Evolutionary conservation across 2,888 invertebrate genomes (phyloP), one percentile per base, ranked within the genome.

Genomic region (Tillus elongatus): DNA sequence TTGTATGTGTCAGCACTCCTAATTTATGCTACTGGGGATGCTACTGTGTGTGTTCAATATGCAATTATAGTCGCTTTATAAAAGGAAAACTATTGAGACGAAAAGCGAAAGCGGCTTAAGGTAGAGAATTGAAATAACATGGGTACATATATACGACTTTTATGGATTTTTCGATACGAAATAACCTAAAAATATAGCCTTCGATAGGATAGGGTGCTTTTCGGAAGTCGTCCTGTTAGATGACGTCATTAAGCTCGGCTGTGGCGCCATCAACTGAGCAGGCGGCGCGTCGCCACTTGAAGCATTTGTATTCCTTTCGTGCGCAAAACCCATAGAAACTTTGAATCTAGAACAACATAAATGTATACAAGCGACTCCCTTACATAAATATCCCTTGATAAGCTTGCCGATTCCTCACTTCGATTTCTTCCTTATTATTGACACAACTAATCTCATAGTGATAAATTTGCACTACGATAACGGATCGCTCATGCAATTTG

Each of bases 171-270:
- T 33, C 40, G 43, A 41, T 43, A 35, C 39, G 40, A 40, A 43
- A 45, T 42, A 44, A 42, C 37, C 31, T 36, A 39, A 41, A 43
- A 43, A 46, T 43, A 45, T 45, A 19, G 38, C 40, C 34, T 39
- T 43, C 42, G 47, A 49, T 42, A 41, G 44, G 40, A 43, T 35
- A 44, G 52, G 51, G 49, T 46, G 51, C 46, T 53, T 56, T 58
- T 54, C 57, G 58, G 58, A 56, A 57, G 57, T 57, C 56, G 53
- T 54, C 55, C 50, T 50, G 51, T 47, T 52, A 53, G 56, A 57
- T 59, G 59, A 58, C 59, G 58, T 59, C 57, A 59, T 59, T 58
- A 59, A 54, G 53, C 39, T 44, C 44, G 53, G 51, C 48, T 49
- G 52, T 54, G 58, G 58, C 57, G 56, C 57, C 56, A 49, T 45